These are phyloP conservation scores for Lasioglossum oenotherae DNA, from an alignment of 2,888 invertebrate genomes.

Conservation along the genomic window DNA sequence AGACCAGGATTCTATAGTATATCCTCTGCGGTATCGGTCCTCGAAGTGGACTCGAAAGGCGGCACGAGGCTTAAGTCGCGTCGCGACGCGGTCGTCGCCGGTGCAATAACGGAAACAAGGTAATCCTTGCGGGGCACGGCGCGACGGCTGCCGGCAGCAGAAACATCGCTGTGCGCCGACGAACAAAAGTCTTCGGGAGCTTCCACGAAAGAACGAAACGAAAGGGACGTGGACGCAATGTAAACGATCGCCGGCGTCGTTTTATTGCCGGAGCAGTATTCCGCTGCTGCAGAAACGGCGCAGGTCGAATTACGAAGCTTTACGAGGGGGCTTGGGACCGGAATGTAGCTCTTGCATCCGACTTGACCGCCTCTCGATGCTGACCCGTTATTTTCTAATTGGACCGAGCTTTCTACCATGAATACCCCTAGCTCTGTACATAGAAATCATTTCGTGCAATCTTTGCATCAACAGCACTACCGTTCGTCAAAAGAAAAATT, in stretches of 20 bases:
- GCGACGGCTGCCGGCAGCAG: neutral
- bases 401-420: neutral
- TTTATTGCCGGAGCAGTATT: slow-evolving; percentile 48
- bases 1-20: neutral
- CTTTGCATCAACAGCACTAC: neutral
- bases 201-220: slow-evolving; percentile 48
- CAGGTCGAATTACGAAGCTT: slow-evolving; percentile 46
- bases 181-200: slow-evolving; percentile 47
- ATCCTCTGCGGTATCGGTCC: neutral
- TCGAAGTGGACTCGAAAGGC: neutral
- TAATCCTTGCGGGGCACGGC: slow-evolving; percentile 38
- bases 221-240: slow-evolving; percentile 65
- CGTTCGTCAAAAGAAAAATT: neutral
- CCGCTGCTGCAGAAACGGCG: slow-evolving; percentile 26
- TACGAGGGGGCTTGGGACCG: slow-evolving; percentile 25
- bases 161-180: slow-evolving; percentile 1
- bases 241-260: slow-evolving; percentile 58
- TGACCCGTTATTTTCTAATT: slow-evolving; percentile 11
- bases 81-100: slow-evolving; percentile 4
- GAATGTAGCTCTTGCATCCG: slow-evolving; percentile 22
- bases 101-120: slow-evolving; percentile 57
- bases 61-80: slow-evolving; percentile 3
- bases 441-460: neutral
- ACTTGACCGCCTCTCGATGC: slow-evolving; percentile 9
- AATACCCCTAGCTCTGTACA: neutral